These are phyloP conservation scores for Ciona savignyi DNA, from an alignment of 23 tunicate species.

Conservation along the genomic window DNA sequence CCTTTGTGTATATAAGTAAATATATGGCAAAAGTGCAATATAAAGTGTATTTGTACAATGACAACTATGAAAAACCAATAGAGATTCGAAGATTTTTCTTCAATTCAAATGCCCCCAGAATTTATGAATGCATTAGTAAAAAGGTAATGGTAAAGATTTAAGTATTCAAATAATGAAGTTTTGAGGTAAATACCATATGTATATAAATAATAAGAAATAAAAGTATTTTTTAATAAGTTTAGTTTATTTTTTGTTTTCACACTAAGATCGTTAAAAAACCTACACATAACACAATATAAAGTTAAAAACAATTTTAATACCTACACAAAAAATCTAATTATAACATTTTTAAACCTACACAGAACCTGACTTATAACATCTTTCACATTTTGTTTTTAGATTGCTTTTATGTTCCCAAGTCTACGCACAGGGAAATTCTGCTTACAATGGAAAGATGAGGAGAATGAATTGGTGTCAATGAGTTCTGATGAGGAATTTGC, in stretches of 20 bases:
- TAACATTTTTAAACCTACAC: neutral
- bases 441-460: neutral
- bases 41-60: neutral
- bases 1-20: neutral
- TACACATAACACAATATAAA: too few species aligned
- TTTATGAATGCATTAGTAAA: neutral
- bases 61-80: neutral
- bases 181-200: too few species aligned
- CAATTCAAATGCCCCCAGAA: neutral
- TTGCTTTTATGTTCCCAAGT: neutral
- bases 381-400: neutral
- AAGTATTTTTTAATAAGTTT: too few species aligned
- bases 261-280: too few species aligned
- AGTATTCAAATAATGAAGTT: too few species aligned
- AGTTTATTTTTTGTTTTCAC: too few species aligned
- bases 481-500: neutral
- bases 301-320: too few species aligned
- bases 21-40: neutral
- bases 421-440: neutral
- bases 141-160: too few species aligned
- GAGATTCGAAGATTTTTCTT: neutral
- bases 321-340: too few species aligned
- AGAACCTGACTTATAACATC: neutral
- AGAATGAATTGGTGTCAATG: neutral
- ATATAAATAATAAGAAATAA: too few species aligned